Evolutionary conservation across 2,888 invertebrate species (phyloP).

Genomic region (Orchesellides sinensis): DNA sequence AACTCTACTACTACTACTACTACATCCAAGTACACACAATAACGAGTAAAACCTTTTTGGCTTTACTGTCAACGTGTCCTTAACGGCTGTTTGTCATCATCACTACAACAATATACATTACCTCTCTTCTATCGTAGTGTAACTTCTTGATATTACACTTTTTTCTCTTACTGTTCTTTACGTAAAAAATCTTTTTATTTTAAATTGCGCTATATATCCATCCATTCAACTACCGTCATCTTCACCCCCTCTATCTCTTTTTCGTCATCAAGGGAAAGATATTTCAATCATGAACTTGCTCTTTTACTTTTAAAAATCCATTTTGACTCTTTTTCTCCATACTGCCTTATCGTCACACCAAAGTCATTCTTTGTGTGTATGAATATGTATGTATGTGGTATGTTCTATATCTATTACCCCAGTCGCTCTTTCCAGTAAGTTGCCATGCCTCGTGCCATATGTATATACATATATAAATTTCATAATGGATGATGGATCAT

Average conservation of each 20-base stretch:
- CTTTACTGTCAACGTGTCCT: conserved; percentile 43
- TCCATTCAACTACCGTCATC: not conserved
- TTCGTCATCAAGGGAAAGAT: conserved; percentile 12
- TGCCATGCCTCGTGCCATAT: not conserved
- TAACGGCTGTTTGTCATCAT: conserved; percentile 55
- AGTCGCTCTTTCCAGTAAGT: no score
- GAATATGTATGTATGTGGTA: not conserved
- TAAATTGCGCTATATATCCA: conserved; percentile 10
- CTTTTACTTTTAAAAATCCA: not conserved
- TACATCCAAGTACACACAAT: conserved; percentile 67
- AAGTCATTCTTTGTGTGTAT: not conserved
- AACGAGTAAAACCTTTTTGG: conserved; percentile 55
- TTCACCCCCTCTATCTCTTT: no score
- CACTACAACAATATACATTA: conserved; percentile 52
- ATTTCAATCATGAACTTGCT: not conserved
- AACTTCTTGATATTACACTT: conserved; percentile 9
- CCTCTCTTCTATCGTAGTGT: conserved; percentile 11
- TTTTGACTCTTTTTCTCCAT: conserved; percentile 6
- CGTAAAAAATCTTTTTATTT: conserved; percentile 12
- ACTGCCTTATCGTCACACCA: no score
- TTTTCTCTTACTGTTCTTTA: not conserved
- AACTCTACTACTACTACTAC: conserved; percentile 52
- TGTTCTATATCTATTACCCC: no score
- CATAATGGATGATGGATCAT: not conserved
- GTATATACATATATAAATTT: not conserved